These are phyloP conservation scores for Liodrosophila aerea DNA, from an alignment of 2,888 invertebrate species.

Conservation along the genomic window DNA sequence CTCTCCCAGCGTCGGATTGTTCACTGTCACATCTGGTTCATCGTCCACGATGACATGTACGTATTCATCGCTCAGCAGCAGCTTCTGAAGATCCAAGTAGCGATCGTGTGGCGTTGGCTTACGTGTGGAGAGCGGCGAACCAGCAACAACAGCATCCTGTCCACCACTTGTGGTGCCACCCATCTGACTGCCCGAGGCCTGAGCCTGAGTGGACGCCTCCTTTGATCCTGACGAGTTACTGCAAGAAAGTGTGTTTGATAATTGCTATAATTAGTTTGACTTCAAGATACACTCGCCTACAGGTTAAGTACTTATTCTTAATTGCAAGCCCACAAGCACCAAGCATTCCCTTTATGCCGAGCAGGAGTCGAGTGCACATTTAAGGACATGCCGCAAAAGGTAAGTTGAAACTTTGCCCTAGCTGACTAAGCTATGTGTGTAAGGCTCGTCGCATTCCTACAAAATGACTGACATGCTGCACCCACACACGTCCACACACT, in stretches of 20 bases:
- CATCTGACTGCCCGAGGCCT: constrained; percentile 74
- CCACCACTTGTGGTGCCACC: constrained; percentile 63
- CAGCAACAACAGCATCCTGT: constrained; percentile 64
- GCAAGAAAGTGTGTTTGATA: constrained; percentile 40
- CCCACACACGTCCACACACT: constrained; percentile 10
- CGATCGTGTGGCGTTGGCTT: constrained; percentile 80
- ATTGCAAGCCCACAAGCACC: constrained; percentile 51
- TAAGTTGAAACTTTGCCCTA: constrained; percentile 31
- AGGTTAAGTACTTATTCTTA: constrained; percentile 31
- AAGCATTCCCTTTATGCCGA: constrained; percentile 2
- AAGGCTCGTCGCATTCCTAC: constrained; percentile 8
- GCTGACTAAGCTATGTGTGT: constrained; percentile 37
- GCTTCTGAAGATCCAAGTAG: constrained; percentile 77
- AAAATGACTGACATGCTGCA: constrained; percentile 1
- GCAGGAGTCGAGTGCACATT: constrained; percentile 22
- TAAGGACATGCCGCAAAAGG: constrained; percentile 31
- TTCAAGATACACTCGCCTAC: constrained; percentile 33
- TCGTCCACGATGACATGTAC: constrained; percentile 82
- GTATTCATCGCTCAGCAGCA: constrained; percentile 65
- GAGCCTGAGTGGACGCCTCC: constrained; percentile 81
- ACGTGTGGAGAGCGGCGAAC: constrained; percentile 68
- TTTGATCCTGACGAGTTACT: constrained; percentile 82
- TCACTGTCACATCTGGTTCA: constrained; percentile 84
- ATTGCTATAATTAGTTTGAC: constrained; percentile 35
- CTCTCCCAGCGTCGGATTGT: constrained; percentile 89